Conservation (phyloP, 2,113 vertebrate species). For the Marcusenius ussheri region DNA sequence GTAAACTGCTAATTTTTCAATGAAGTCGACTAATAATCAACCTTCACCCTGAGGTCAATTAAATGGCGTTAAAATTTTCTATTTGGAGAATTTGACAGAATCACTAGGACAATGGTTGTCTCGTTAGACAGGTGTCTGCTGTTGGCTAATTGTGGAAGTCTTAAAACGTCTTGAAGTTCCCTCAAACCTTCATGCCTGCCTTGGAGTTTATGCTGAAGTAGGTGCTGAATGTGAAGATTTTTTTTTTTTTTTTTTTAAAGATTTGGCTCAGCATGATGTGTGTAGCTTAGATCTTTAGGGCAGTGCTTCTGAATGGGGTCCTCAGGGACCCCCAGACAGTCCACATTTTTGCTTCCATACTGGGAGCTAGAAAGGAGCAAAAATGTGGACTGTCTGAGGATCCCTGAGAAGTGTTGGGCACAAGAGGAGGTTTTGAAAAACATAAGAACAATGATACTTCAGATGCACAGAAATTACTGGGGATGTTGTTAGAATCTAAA, state of each 20-base stretch:
- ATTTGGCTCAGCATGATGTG: neutral
- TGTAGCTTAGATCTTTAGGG: neutral
- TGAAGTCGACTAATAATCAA: neutral
- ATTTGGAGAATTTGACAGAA: neutral
- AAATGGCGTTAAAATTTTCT: neutral
- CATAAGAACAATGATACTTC: neutral
- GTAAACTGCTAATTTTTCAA: neutral
- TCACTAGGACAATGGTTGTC: neutral
- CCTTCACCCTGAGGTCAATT: neutral
- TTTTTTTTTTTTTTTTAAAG: neutral
- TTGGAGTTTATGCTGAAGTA: neutral
- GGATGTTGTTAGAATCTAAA: neutral
- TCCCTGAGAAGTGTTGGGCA: neutral
- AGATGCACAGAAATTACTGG: neutral
- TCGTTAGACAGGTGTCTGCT: neutral
- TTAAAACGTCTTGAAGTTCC: neutral
- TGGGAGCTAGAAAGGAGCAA: neutral
- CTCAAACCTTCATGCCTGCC: neutral
- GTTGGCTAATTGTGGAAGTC: neutral
- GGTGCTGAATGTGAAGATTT: neutral
- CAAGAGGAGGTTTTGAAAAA: neutral
- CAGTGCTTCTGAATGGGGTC: neutral
- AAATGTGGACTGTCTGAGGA: neutral
- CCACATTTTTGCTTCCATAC: neutral
- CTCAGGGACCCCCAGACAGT: neutral